Evolutionary conservation across 2,888 invertebrate species (phyloP).

Genomic region (Drosophila mimica): DNA sequence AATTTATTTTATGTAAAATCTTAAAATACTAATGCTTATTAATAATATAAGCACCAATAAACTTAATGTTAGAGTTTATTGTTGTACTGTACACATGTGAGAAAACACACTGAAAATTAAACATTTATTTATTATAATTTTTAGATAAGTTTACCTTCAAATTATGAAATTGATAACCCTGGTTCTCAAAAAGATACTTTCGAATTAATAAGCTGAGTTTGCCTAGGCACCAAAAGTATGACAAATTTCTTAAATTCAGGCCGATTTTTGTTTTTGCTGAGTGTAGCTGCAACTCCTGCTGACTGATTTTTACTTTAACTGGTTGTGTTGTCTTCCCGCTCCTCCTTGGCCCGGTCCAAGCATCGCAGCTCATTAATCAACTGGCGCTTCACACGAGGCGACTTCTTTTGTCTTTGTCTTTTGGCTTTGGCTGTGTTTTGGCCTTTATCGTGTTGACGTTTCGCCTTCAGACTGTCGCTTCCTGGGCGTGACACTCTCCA

Average conservation of each 20-base stretch:
- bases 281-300: constrained; percentile 55
- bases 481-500: constrained; percentile 59
- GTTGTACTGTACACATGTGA: background rate
- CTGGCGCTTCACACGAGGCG: constrained; percentile 52
- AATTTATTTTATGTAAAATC: too few species aligned
- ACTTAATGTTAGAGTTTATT: too few species aligned
- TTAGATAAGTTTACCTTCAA: background rate
- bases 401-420: constrained; percentile 15
- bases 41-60: too few species aligned
- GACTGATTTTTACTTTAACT: constrained; percentile 55
- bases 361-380: constrained; percentile 76
- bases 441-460: constrained; percentile 65
- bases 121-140: background rate
- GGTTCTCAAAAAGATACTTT: background rate
- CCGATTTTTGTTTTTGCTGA: background rate
- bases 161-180: background rate
- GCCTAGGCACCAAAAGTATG: too few species aligned
- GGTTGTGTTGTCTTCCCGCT: constrained; percentile 14
- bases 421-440: background rate
- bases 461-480: constrained; percentile 68
- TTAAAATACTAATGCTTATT: too few species aligned
- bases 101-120: background rate
- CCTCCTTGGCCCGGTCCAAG: constrained; percentile 6
- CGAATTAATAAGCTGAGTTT: background rate
- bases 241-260: background rate